A percentile compares a stretch with the other conserved stretches of the same genome.
These are phyloP conservation scores for Willowsia nigromaculata DNA, from an alignment of 2,888 invertebrate genomes.

Conservation along the genomic window DNA sequence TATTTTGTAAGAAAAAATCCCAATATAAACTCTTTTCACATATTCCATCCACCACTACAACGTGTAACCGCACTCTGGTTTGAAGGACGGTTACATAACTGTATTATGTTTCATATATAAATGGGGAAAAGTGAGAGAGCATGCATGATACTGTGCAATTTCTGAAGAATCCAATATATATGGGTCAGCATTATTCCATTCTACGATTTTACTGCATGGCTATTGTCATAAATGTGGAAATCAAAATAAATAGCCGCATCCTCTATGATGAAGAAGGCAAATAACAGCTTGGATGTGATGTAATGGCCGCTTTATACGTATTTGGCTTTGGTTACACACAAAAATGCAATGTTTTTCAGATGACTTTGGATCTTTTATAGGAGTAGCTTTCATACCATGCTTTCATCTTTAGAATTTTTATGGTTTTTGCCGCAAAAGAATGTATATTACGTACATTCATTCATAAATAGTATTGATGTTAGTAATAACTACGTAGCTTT, in stretches of 20 bases:
- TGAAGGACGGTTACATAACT: not conserved
- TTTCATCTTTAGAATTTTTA: not conserved
- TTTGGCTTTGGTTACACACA: not conserved
- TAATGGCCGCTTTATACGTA: not conserved
- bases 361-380: not conserved
- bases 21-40: not conserved
- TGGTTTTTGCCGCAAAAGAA: too few species aligned
- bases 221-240: constrained; percentile 45
- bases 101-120: not conserved
- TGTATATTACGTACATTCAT: too few species aligned
- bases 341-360: not conserved
- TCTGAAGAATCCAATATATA: constrained; percentile 38
- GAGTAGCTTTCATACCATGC: not conserved
- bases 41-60: not conserved
- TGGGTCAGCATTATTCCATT: constrained; percentile 42
- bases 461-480: too few species aligned
- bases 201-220: not conserved
- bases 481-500: too few species aligned
- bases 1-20: not conserved
- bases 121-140: not conserved
- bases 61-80: not conserved
- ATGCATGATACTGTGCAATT: constrained; percentile 1
- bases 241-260: constrained; percentile 40
- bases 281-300: constrained; percentile 18
- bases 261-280: not conserved